These are phyloP conservation scores for Linnaemya vulpina DNA, from an alignment of 2,888 invertebrate genomes.

Conservation along the genomic window DNA sequence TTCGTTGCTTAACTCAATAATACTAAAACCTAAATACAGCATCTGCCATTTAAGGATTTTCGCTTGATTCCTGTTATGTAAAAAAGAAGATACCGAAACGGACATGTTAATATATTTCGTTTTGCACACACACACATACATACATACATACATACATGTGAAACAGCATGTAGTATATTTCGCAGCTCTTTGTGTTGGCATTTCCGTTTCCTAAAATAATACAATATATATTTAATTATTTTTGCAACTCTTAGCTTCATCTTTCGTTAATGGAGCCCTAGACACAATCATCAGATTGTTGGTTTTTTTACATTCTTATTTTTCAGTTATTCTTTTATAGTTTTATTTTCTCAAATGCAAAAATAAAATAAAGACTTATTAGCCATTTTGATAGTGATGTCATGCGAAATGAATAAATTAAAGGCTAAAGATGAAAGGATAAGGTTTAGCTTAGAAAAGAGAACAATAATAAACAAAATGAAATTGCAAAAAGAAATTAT, in stretches of 20 bases:
- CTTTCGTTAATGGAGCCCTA: conserved; percentile 30
- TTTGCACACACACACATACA: conserved; percentile 43
- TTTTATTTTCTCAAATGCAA: conserved; percentile 12
- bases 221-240: background rate
- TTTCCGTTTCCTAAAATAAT: conserved; percentile 54
- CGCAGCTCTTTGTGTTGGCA: conserved; percentile 16
- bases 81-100: background rate
- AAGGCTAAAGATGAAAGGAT: conserved; percentile 65
- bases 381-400: conserved; percentile 67
- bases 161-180: conserved; percentile 27
- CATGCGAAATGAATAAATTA: conserved; percentile 70
- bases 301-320: conserved; percentile 6
- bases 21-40: background rate
- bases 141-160: conserved; percentile 38
- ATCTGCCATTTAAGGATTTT: conserved; percentile 11
- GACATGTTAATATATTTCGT: conserved; percentile 43
- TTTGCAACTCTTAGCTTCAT: conserved; percentile 25
- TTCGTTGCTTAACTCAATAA: background rate
- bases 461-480: conserved; percentile 1
- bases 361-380: conserved; percentile 53
- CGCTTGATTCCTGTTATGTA: background rate
- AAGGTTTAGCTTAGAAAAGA: conserved; percentile 35
- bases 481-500: background rate
- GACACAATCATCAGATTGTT: conserved; percentile 46
- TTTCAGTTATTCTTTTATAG: conserved; percentile 6